Base-by-base conservation (phyloP, 2,888 invertebrate species). In the Zygogramma bicolorata region DNA sequence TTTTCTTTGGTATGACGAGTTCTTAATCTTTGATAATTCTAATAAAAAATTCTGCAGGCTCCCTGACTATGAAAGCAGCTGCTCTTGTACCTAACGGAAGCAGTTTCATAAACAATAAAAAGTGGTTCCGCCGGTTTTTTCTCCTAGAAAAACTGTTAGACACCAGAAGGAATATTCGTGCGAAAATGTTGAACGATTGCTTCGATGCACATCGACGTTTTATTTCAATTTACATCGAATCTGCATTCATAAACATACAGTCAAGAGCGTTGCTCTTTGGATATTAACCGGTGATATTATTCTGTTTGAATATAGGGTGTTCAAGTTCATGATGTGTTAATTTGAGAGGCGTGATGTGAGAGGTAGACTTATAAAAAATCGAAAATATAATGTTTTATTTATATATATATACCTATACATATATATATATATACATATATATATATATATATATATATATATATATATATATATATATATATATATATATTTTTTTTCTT, bases 171-270 rank as follows among this genome's bases (percentile, higher is more conserved):
- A 62, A 62, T 42, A 31, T 63, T 63, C 63, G 63, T 63, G 63
- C 63, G 31, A 63, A 63, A 46, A 63, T 63, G 63, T 63, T 31
- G 63, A 63, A 63, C 46, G 63, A 27, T 63, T 46, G 63, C 29
- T 63, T 46, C 29, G 31, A 29, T 63, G 63, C 63, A 63, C 63
- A 63, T 46, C 31, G 63, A 15, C 27, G 27, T 63, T 31, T 29
- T 13, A 62, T 20, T 49, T 53, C n/a, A 22, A 22, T 53, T 53
- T 25, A 22, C n/a, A 7, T 25, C n/a, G 25, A 25, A 53, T 53
- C 7, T 22, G 6, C 2, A 20, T 20, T 6, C 7, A 46, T 46
- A n/a, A n/a, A n/a, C n/a, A n/a, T n/a, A n/a, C 8, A 20, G 20
- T 46, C 6, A 20, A 1, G 8, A 18, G 7, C 20, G 3, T 46